Evolutionary conservation across 2,797 vertebrate species (phyloP).

Genomic region (Loriculus beryllinus): DNA sequence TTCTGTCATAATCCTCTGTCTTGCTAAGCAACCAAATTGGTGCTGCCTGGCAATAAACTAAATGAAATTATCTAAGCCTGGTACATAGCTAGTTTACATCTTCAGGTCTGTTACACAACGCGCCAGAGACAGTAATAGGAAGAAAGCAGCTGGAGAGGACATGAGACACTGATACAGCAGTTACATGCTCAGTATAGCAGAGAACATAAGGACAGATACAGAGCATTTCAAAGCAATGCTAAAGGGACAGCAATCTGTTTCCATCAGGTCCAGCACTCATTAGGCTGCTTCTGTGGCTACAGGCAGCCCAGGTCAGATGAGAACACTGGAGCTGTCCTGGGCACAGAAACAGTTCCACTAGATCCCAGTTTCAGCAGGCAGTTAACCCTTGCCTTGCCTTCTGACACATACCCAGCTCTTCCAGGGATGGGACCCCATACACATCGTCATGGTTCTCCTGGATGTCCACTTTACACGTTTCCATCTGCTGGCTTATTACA

Average conservation of each 20-base stretch:
- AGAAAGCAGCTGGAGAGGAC: background rate
- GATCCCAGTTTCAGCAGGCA: background rate
- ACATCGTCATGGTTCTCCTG: conserved; percentile 87
- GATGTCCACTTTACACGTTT: conserved; percentile 83
- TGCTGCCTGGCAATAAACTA: background rate
- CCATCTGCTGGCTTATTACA: conserved; percentile 89
- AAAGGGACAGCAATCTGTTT: background rate
- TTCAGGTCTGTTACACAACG: background rate
- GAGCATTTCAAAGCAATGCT: background rate
- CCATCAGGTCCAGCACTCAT: background rate
- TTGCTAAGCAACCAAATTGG: background rate
- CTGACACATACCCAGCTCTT: conserved; percentile 86
- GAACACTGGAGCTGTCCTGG: background rate
- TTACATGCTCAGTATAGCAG: background rate
- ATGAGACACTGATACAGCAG: background rate
- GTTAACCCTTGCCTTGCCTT: background rate
- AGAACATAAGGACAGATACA: background rate
- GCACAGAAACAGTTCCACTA: background rate
- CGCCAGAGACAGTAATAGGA: background rate
- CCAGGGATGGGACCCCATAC: conserved; percentile 91
- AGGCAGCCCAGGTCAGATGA: background rate
- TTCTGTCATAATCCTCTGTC: background rate
- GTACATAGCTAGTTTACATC: background rate
- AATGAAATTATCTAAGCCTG: background rate
- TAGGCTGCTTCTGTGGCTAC: background rate